phyloP scores from a whole-genome alignment of 2,888 invertebrate genomes.

The Frankliniella intonsa region DNA sequence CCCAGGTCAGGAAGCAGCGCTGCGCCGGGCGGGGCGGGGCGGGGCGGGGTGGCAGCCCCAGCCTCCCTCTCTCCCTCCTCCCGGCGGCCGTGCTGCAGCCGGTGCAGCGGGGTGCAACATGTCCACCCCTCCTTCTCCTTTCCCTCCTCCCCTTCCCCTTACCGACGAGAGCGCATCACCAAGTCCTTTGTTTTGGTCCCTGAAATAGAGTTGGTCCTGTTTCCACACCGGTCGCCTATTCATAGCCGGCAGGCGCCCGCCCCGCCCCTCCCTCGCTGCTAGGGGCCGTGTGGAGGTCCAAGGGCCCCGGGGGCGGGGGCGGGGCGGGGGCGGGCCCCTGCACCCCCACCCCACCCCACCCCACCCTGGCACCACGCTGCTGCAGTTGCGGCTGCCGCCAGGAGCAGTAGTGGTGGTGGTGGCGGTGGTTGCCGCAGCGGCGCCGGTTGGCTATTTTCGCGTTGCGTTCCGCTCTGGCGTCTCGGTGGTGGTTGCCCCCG shows the following conservation, averaged over 20 bases:
- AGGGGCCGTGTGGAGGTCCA: background rate
- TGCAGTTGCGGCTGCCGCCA: background rate
- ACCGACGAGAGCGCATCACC: too few species aligned
- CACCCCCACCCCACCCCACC: background rate
- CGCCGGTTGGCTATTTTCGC: background rate
- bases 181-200: conserved; percentile 13
- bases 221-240: conserved; percentile 17
- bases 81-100: background rate
- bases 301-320: background rate
- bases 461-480: background rate
- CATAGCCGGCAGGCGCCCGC: background rate
- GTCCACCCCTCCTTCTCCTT: background rate
- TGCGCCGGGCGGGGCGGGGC: background rate
- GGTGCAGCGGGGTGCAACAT: background rate
- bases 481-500: background rate
- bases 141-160: too few species aligned
- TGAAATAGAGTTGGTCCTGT: conserved; percentile 25
- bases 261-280: background rate
- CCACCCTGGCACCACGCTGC: background rate
- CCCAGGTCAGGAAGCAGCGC: background rate
- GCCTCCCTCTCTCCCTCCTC: background rate
- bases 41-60: background rate
- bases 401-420: background rate
- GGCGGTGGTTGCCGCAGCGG: background rate
- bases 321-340: background rate